These are phyloP conservation scores for Pempheris klunzingeri DNA, from an alignment of 2,797 vertebrate genomes.

Conservation along the genomic window DNA sequence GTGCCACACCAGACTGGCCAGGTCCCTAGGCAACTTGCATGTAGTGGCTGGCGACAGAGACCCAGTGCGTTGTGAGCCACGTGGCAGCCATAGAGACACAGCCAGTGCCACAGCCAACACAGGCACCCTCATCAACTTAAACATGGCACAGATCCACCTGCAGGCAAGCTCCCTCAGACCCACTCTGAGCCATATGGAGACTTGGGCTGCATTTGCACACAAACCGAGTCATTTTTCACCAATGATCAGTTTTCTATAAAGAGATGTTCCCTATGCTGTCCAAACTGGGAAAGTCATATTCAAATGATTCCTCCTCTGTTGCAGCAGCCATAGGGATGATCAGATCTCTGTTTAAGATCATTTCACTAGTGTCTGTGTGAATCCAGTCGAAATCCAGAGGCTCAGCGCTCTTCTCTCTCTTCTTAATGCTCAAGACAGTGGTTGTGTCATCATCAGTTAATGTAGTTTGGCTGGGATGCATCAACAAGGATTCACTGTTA, in stretches of 20 bases:
- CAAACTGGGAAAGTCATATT: conserved; percentile 8
- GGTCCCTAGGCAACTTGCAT: conserved; percentile 86
- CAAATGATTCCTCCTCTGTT: conserved; percentile 11
- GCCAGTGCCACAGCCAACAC: conserved; percentile 74
- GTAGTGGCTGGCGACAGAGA: conserved; percentile 83
- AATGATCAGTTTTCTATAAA: not conserved
- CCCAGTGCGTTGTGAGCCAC: conserved; percentile 77
- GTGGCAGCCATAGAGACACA: conserved; percentile 76
- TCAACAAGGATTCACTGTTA: conserved; percentile 25
- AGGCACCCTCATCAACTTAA: conserved; percentile 80
- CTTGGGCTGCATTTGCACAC: conserved; percentile 54
- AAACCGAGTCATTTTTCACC: not conserved
- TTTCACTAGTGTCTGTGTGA: conserved; percentile 34
- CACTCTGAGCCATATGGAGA: conserved; percentile 55
- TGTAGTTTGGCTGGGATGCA: conserved; percentile 57
- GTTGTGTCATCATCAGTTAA: conserved; percentile 25
- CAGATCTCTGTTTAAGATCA: conserved; percentile 10
- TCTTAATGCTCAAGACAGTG: conserved; percentile 22
- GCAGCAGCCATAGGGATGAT: conserved; percentile 6
- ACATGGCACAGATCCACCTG: conserved; percentile 77
- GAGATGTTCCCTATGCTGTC: conserved; percentile 8
- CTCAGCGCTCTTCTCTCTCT: conserved; percentile 29
- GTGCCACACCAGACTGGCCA: conserved; percentile 84
- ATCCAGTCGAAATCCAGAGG: conserved; percentile 46
- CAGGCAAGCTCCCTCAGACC: conserved; percentile 77